Evolutionary conservation across 1,140 invertebrate genomes (phyloP), one percentile per base, ranked within the genome.

Genomic region (Monomorium pharaonis): DNA sequence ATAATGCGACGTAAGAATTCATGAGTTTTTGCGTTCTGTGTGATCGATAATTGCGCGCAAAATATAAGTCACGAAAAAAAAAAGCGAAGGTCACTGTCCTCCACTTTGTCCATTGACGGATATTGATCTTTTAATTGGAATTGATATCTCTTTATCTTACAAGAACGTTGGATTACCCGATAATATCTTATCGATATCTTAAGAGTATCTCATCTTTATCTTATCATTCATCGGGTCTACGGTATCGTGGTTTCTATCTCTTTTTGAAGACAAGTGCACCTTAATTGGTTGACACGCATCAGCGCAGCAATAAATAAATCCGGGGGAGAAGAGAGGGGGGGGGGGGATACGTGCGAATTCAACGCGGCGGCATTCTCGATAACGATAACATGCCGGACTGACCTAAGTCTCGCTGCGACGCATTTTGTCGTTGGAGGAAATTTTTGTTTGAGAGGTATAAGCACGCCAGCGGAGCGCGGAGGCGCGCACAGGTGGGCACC

Each of bases 371-470:
- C 21, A 16, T 58, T 74, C 5, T 54, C 24, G 60, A 44, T 69
- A 74, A 33, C 58, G n/a, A n/a, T n/a, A n/a, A n/a, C n/a, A n/a
- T 37, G 21, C 14, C 24, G 18, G 65, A 44, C 78, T 72, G 78
- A 83, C 54, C 67, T 83, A 74, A 74, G 78, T 60, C 78, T 72
- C 42, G 77, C 33, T 42, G 24, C 33, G 51, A 27, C 49, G 78
- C 67, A 72, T 83, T 83, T 83, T 72, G 67, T 72, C 49, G 65
- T 51, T 14, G 76, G 16, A n/a, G n/a, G n/a, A 67, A 58, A 72
- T 83, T 83, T 83, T 74, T 83, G 67, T 83, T 60, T 14, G 78
- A 83, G 18, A 69, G 44, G 30, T 65, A 42, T 42, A 42, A 81
- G 65, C 51, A 72, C 10, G 42, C 18, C 18, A 54, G 16, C 21